Conservation (phyloP, 1,140 invertebrate species). For the Neodiprion pinetum region DNA sequence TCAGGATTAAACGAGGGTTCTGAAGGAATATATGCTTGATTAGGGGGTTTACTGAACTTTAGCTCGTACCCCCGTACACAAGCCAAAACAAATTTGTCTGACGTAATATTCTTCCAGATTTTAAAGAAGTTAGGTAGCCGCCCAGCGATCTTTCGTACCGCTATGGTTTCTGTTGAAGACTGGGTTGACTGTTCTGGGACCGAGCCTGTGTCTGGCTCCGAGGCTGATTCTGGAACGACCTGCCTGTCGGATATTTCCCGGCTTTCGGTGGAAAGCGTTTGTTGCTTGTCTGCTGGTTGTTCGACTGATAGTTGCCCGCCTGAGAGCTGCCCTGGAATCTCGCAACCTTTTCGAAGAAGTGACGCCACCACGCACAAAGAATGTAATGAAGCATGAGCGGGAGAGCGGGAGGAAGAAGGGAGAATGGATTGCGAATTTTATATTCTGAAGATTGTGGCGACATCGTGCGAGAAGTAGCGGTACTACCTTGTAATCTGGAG, state of each 20-base stretch:
- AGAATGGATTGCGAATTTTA: too few species aligned
- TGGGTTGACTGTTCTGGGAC: neutral
- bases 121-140: neutral
- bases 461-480: too few species aligned
- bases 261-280: neutral
- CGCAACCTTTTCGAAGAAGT: too few species aligned
- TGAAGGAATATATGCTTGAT: neutral
- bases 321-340: neutral
- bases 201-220: too few species aligned
- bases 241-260: neutral
- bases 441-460: too few species aligned
- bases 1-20: neutral
- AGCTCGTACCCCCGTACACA: neutral
- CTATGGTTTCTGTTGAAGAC: too few species aligned
- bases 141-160: neutral
- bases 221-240: neutral
- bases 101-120: neutral
- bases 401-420: too few species aligned
- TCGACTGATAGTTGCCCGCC: slow-evolving; percentile 1
- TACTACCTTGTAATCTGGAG: too few species aligned
- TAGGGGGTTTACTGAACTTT: neutral
- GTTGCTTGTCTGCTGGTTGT: neutral
- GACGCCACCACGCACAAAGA: too few species aligned
- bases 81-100: neutral
- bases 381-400: too few species aligned